Base-by-base conservation (phyloP, 2,113 vertebrate species). In the Herpailurus yagouaroundi region DNA sequence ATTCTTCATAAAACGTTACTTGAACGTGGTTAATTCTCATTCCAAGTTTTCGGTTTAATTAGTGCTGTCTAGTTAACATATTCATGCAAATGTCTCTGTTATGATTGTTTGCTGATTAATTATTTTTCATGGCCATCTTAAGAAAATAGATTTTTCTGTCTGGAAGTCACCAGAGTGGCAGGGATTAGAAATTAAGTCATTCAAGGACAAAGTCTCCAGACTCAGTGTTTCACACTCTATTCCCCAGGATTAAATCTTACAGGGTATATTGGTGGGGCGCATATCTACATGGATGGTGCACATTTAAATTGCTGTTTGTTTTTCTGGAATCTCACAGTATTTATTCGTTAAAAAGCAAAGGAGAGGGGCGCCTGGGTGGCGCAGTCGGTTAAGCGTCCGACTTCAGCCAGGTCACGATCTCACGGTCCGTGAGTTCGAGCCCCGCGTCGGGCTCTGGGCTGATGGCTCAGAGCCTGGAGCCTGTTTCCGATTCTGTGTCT, bases 81-180 rank as follows among this genome's bases (percentile, higher is more conserved):
- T 66, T 57, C 29, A 85, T 71, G 48, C 25, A 89, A 41, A 77
- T 36, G 7, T 87, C 45, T 86, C 57, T 94, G 52, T 73, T 84
- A 50, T 87, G 89, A 83, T 38, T 48, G 80, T 86, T 89, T 68
- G 45, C 74, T 64, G 91, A 87, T 80, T 69, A 71, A 48, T 84
- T 76, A 31, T 27, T 48, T 88, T 92, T 91, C 48, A 87, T 79
- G 55, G 52, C 41, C 31, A 48, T 41, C 14, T 36, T 89, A 88
- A 95, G 50, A 88, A 97, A 82, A 92, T 83, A 68, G 11, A 96
- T 60, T 90, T 97, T 93, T 95, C 45, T 93, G 14, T 86, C 85
- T 84, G 66, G 73, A 76, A 93, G 48, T 71, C 64, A 48, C 19
- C 31, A 90, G 36, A 13, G 7, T 13, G 80, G 11, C 29, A 23